phyloP scores from a whole-genome alignment of 2,888 invertebrate species.

The Campaea margaritaria region DNA sequence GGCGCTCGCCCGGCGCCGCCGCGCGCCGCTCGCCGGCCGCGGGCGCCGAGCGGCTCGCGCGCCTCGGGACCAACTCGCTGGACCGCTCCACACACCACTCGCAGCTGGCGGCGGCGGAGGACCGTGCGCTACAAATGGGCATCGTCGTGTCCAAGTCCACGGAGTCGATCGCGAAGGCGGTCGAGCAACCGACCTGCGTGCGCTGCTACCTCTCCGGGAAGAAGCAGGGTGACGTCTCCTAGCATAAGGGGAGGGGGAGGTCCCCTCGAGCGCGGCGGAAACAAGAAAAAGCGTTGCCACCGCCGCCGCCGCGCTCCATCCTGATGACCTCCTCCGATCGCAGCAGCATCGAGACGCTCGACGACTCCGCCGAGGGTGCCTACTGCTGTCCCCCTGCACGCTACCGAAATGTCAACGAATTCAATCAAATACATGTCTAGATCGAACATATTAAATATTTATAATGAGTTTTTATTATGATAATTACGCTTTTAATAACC shows the following conservation, averaged over 20 bases:
- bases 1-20: constrained; percentile 76
- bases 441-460: not conserved
- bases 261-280: constrained; percentile 82
- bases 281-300: constrained; percentile 25
- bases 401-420: constrained; percentile 65
- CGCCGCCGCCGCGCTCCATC: constrained; percentile 66
- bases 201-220: constrained; percentile 89
- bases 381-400: constrained; percentile 69
- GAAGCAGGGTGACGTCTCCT: constrained; percentile 85
- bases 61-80: constrained; percentile 79
- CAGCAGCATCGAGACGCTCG: constrained; percentile 78
- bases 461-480: constrained; percentile 4
- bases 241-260: constrained; percentile 88
- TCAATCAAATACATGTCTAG: constrained; percentile 87
- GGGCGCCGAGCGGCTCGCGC: constrained; percentile 71
- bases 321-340: constrained; percentile 73
- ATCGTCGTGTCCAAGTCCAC: constrained; percentile 85
- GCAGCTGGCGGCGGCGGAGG: constrained; percentile 79
- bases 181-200: constrained; percentile 90
- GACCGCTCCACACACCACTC: constrained; percentile 81
- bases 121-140: constrained; percentile 81
- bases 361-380: constrained; percentile 64
- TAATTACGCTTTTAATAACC: too few relatives aligned
- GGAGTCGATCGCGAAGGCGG: constrained; percentile 82
- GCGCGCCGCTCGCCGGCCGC: constrained; percentile 71